phyloP scores from a whole-genome alignment of 2,113 vertebrate genomes.

The Xenotilapia flavipinnis region DNA sequence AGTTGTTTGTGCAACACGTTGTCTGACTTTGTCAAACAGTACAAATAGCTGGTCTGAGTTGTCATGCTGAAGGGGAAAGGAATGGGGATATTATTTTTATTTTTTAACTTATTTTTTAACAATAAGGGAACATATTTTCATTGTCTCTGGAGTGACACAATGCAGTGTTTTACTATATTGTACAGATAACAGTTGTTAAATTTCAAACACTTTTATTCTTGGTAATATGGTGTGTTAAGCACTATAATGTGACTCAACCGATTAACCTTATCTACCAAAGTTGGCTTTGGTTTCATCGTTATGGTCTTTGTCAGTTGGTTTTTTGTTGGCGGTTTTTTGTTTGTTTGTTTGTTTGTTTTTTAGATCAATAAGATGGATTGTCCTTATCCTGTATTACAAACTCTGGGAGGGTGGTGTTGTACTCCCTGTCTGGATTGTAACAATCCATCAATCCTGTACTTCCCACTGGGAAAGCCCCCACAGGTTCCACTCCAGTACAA shows the following conservation, averaged over 20 bases:
- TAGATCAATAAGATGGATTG: too few species aligned
- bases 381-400: neutral
- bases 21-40: neutral
- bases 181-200: neutral
- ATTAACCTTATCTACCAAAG: neutral
- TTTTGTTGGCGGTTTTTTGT: neutral
- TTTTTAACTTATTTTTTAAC: neutral
- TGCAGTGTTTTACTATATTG: neutral
- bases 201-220: neutral
- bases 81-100: neutral
- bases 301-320: neutral
- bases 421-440: constrained; percentile 54
- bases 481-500: constrained; percentile 41
- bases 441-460: constrained; percentile 54
- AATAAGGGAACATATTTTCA: neutral
- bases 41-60: neutral
- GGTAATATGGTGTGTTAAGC: neutral
- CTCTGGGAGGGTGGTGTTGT: constrained; percentile 6
- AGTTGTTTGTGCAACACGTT: neutral
- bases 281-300: neutral
- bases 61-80: neutral
- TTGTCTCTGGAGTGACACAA: neutral
- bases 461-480: constrained; percentile 52
- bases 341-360: too few species aligned
- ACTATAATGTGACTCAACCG: neutral